These are phyloP conservation scores for Zaprionus gabonicus DNA, from an alignment of 1,140 invertebrate species.

Conservation along the genomic window DNA sequence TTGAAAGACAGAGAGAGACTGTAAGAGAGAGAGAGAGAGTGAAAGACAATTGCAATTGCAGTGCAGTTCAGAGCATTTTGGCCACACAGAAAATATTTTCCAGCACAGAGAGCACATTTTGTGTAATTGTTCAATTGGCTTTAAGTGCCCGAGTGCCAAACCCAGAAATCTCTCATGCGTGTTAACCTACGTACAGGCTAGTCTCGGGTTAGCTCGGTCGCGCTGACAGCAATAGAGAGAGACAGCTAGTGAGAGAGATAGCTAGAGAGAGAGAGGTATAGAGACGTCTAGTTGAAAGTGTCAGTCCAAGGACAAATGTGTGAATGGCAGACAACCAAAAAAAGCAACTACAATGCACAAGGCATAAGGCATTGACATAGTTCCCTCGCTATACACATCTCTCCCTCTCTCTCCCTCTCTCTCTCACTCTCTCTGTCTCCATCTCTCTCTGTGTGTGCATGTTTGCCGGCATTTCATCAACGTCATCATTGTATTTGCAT, in stretches of 20 bases:
- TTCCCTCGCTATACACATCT: conserved; percentile 45
- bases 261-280: too few species aligned
- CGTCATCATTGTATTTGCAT: conserved; percentile 31
- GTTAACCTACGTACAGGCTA: too few species aligned
- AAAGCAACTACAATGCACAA: conserved; percentile 36
- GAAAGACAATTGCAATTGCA: conserved; percentile 9
- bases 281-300: conserved; percentile 36
- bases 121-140: conserved; percentile 38
- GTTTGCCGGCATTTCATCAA: conserved; percentile 38
- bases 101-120: conserved; percentile 2
- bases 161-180: conserved; percentile 2
- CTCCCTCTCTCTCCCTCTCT: neutral
- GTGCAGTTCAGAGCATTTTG: conserved; percentile 7
- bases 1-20: neutral
- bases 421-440: conserved; percentile 28
- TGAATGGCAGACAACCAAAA: conserved; percentile 11
- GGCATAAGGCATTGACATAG: conserved; percentile 73
- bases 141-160: conserved; percentile 15
- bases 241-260: neutral
- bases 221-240: neutral
- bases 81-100: conserved; percentile 20
- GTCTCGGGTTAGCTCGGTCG: neutral
- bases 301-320: conserved; percentile 65
- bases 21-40: neutral
- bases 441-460: conserved; percentile 38